phyloP scores from a whole-genome alignment of 1,140 invertebrate species.

The Polypedilum vanderplanki region DNA sequence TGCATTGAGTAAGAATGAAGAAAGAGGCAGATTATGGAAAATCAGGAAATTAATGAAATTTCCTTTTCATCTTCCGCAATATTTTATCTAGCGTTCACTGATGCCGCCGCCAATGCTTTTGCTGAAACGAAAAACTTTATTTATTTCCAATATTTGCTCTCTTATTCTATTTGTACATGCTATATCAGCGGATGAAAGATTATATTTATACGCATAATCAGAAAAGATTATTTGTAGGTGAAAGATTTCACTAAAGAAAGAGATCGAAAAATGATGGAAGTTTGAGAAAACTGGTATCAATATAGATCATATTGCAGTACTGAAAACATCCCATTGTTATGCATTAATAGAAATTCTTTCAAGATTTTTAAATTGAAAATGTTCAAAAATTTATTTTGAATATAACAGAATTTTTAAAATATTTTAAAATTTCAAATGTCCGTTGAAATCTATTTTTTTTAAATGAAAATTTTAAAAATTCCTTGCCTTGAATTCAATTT shows the following conservation, averaged over 20 bases:
- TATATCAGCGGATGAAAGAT: neutral
- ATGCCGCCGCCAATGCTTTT: neutral
- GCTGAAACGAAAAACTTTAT: neutral
- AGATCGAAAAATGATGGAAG: neutral
- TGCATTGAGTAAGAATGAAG: too few species aligned
- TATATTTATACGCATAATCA: neutral
- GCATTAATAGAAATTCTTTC: too few species aligned
- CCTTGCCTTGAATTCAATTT: too few species aligned
- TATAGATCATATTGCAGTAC: neutral
- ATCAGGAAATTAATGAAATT: conserved; percentile 15
- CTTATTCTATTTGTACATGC: neutral
- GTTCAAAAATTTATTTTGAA: too few species aligned
- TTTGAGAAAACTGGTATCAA: neutral
- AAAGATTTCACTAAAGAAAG: neutral
- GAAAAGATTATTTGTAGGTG: neutral
- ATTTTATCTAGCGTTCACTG: neutral
- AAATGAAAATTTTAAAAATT: too few species aligned
- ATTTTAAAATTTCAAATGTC: too few species aligned
- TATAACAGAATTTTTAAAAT: too few species aligned
- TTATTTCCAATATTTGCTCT: neutral
- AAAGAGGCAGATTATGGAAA: neutral
- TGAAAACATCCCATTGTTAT: too few species aligned
- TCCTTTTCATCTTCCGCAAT: neutral
- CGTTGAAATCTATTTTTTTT: too few species aligned
- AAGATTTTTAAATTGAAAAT: too few species aligned